Base-by-base conservation (phyloP, 2,888 invertebrate species). In the Papilio elwesi region DNA sequence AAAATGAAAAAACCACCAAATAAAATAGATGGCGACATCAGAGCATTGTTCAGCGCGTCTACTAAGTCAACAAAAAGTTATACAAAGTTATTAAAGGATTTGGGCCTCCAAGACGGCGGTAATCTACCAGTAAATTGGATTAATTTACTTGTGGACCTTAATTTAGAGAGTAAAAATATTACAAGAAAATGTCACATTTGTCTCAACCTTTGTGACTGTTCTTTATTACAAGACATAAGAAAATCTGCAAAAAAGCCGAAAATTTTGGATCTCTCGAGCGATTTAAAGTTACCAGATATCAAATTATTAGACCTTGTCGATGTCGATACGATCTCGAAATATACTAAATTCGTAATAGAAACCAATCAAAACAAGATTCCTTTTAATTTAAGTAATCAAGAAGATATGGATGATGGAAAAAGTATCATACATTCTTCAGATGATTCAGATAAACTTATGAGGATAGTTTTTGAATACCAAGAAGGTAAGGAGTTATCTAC, bases 11-110 rank as follows among this genome's bases (percentile, higher is more conserved):
- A 90, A 79, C 87, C 91, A 12, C 89, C 88, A 0, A 80, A 75
- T 6, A 90, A 91, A 84, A 90, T 87, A 86, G 83, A 94, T 81
- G 91, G 94, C 0, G 95, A 95, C 74, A 95, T 95, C 48, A 87
- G 95, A 82, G 92, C 93, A 66, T 87, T 95, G 74, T 95, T 95
- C 66, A 89, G 90, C 75, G 89, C 90, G 11, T 86, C 86, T 0
- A 92, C 90, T 0, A 94, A 90, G 82, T 90, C 91, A n/a, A 92
- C 90, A 13, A 89, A 91, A 74, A 94, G 85, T 80, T 90, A 94
- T 68, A 92, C 91, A 1, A 93, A 92, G 83, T 78, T 90, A 49
- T 87, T 92, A 15, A 90, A 86, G 74, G 91, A 92, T 76, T 79
- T 91, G 71, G 87, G 90, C 0, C 83, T 93, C 12, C 86, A 90